A percentile compares a stretch with the other conserved stretches of the same genome.
Evolutionary conservation across 2,113 vertebrate genomes (phyloP).

Genomic region (Scalopus aquaticus): DNA sequence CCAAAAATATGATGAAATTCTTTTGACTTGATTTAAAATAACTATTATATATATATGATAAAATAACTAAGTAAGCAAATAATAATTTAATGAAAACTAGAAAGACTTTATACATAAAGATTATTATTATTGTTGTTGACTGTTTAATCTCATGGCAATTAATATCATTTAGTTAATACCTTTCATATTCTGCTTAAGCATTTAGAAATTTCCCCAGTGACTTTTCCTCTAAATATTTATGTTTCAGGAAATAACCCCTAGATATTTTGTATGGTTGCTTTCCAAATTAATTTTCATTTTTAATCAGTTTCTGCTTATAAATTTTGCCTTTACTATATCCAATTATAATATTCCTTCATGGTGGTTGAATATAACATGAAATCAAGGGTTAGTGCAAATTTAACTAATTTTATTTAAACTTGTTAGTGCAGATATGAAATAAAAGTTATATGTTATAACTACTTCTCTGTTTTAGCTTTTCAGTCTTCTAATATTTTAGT

Average conservation of each 20-base stretch:
- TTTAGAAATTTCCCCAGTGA: not conserved
- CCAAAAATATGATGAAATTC: not conserved
- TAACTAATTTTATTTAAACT: constrained; percentile 14
- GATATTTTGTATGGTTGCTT: not conserved
- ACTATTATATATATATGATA: not conserved
- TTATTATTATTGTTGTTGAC: not conserved
- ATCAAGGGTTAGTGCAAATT: constrained; percentile 1
- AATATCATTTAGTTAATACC: not conserved
- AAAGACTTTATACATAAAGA: not conserved
- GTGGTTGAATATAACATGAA: not conserved
- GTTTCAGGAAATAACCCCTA: not conserved
- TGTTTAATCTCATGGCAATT: constrained; percentile 10
- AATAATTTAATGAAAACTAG: constrained; percentile 9
- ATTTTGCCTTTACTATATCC: not conserved
- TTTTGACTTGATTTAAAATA: constrained; percentile 29
- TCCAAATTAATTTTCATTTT: constrained; percentile 42
- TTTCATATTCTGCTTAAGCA: not conserved
- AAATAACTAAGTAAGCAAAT: not conserved
- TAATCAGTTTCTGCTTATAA: constrained; percentile 21
- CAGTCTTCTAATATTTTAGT: constrained; percentile 1
- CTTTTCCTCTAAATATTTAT: constrained; percentile 19
- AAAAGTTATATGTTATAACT: not conserved
- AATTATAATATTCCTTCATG: not conserved
- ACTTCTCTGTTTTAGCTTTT: not conserved
- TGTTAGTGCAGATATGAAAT: not conserved